Conservation (phyloP, 2,113 vertebrate species). For the Salvelinus namaycush region DNA sequence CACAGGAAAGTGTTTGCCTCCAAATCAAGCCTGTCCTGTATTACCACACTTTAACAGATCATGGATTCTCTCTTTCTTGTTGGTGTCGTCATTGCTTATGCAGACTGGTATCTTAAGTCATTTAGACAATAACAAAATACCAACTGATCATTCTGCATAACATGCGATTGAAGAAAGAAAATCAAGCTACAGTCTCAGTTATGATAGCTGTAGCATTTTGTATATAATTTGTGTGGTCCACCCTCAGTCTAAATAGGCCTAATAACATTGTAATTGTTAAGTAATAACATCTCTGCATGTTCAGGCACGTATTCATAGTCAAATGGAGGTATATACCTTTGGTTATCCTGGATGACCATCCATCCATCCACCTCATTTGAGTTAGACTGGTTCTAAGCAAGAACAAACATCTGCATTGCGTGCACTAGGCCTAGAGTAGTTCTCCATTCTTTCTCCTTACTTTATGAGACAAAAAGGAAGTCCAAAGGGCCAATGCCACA, state of each 20-base stretch:
- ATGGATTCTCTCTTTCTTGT: background rate
- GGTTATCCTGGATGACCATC: background rate
- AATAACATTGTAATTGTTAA: background rate
- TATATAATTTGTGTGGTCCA: background rate
- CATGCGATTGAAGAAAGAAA: background rate
- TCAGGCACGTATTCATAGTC: background rate
- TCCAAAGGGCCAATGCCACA: background rate
- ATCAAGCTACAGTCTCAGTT: background rate
- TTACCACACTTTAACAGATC: background rate
- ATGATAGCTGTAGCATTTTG: too few species aligned
- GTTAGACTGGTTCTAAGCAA: background rate
- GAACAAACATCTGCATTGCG: background rate
- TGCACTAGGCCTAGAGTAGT: background rate
- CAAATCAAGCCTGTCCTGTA: background rate
- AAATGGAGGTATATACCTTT: background rate
- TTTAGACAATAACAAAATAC: background rate
- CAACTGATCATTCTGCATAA: background rate
- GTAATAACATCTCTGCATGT: background rate
- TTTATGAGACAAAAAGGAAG: background rate
- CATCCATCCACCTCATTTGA: background rate
- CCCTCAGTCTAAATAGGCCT: background rate
- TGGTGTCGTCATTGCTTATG: too few species aligned
- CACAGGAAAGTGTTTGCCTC: background rate
- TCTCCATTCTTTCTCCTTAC: background rate
- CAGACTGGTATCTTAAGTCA: background rate